Percentiles rank a stretch among this genome's conserved stretches.
These are phyloP conservation scores for Toxotes chatareus DNA, from an alignment of 2,113 vertebrate species.

Conservation along the genomic window DNA sequence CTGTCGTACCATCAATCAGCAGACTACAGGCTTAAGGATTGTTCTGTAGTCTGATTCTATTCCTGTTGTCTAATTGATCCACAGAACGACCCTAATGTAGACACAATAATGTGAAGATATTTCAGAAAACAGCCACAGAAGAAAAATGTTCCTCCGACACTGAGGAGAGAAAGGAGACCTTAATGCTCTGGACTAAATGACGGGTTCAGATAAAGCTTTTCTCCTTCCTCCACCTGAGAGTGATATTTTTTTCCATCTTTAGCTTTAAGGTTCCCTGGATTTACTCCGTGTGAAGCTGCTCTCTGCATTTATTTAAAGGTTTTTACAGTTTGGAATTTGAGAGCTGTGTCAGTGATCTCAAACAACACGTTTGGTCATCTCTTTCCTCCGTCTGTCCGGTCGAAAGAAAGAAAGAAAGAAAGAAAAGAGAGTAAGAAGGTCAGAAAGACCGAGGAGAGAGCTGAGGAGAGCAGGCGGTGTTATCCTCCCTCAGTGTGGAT, in stretches of 20 bases:
- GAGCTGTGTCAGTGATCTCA: neutral
- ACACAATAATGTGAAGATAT: neutral
- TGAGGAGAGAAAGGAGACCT: neutral
- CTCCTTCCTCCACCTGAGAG: neutral
- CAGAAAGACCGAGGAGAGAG: neutral
- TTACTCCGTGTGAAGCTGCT: neutral
- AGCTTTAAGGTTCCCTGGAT: neutral
- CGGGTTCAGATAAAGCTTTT: neutral
- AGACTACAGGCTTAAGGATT: too few relatives aligned
- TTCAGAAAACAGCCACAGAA: neutral
- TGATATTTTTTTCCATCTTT: too few relatives aligned
- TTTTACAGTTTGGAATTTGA: neutral
- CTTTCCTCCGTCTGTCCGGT: neutral
- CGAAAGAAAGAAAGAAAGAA: neutral
- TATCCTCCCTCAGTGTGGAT: conserved; percentile 8
- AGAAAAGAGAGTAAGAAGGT: neutral
- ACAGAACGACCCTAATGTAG: neutral
- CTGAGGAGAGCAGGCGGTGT: neutral
- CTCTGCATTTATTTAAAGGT: neutral
- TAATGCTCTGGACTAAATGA: neutral
- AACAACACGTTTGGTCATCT: neutral
- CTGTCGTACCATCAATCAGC: too few relatives aligned
- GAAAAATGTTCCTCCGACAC: neutral
- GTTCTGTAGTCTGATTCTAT: too few relatives aligned
- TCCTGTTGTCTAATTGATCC: too few relatives aligned